Base-by-base conservation (phyloP, 2,797 vertebrate genomes). In the Acipenser oxyrinchus region DNA sequence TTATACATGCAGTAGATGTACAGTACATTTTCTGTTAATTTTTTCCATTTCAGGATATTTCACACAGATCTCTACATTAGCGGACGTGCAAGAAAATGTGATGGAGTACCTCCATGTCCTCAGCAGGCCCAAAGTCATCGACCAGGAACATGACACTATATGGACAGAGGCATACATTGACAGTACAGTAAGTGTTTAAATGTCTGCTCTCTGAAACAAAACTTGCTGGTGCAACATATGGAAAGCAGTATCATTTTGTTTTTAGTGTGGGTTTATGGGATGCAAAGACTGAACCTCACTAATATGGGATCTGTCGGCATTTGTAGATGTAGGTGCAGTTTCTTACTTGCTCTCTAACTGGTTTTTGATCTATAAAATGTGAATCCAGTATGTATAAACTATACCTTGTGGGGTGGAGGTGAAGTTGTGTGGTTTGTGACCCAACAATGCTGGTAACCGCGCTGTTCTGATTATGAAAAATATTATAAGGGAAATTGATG, bases 91-190 rank as follows among this genome's bases (percentile, higher is more conserved):
- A 70, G 96, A 99, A 82, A 98, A 99, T 1, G 96, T 99, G 71
- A 99, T 99, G 96, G 96, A 98, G 76, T 99, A 99, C 71, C 93
- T 99, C 10, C 96, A 99, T 0, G 96, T 99, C 49, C 92, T 99
- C 64, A 99, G 96, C 79, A 87, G 96, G n/a, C 96, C 96, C 11
- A 99, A 99, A 78, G 96, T 99, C 61, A 99, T 99, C 12, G 96
- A 98, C 82, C 95, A 90, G 75, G 95, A 99, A 66, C 96, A 99
- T 0, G 96, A 99, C 6, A 94, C 95, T 0, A 92, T 98, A 51
- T 99, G 96, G 96, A 99, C 96, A 0, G 96, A 99, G 79, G 96
- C 96, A 0, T 99, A 99, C 81, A 89, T 97, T 13, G 96, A 98
- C 77, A 97, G 87, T 89, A 98, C 95, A 6, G 96, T 99, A 85